These are phyloP conservation scores for Gadopsis bispinosus DNA, from an alignment of 2,797 vertebrate genomes.

Conservation along the genomic window DNA sequence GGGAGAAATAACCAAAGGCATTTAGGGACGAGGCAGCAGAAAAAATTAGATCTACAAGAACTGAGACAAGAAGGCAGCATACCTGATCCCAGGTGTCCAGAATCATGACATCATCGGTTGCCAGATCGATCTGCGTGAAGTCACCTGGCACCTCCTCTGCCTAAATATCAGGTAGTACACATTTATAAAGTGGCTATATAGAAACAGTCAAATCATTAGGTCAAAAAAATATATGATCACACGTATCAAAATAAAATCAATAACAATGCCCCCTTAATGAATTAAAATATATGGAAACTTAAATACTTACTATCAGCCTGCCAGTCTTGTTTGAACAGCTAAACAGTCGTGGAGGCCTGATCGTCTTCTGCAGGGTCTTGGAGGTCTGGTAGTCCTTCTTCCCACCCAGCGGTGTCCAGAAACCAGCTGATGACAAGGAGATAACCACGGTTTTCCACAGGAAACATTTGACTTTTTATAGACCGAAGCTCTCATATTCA, in stretches of 20 bases:
- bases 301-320: conserved; percentile 77
- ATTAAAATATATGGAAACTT: neutral
- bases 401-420: conserved; percentile 85
- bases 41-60: neutral
- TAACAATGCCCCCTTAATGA: neutral
- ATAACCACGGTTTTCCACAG: neutral
- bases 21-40: conserved; percentile 5
- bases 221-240: neutral
- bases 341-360: conserved; percentile 81
- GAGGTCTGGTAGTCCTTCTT: conserved; percentile 84
- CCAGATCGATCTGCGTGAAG: conserved; percentile 82
- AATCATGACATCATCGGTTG: conserved; percentile 86
- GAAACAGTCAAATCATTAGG: neutral
- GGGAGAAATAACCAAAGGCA: neutral
- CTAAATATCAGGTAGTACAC: conserved; percentile 57
- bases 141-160: conserved; percentile 84
- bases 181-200: neutral
- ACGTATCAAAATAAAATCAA: neutral
- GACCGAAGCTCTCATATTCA: neutral
- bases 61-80: neutral
- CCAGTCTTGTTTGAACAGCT: conserved; percentile 86
- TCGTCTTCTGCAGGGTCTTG: conserved; percentile 56
- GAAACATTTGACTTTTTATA: neutral
- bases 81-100: conserved; percentile 84
- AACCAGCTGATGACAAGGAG: conserved; percentile 61